Percentiles rank a stretch among this genome's conserved stretches.
phyloP scores from a whole-genome alignment of 2,797 vertebrate genomes.

The Halcyon smyrnensis region DNA sequence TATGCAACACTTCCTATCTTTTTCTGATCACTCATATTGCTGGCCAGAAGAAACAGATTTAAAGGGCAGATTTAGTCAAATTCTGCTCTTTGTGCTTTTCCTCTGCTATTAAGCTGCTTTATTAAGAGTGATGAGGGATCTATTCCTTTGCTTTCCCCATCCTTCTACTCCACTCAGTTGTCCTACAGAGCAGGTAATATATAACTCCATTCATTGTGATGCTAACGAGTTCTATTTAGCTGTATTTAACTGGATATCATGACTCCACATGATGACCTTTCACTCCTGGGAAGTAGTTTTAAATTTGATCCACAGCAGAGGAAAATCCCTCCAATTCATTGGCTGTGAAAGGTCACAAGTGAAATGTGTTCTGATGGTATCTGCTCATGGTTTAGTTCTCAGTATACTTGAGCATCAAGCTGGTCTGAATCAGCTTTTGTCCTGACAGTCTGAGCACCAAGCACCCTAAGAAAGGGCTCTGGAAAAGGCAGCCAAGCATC shows the following conservation, averaged over 20 bases:
- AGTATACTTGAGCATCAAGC: slow-evolving; percentile 78
- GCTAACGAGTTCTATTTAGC: slow-evolving; percentile 84
- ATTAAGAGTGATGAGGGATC: slow-evolving; percentile 69
- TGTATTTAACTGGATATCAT: slow-evolving; percentile 83
- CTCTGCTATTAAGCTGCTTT: slow-evolving; percentile 48
- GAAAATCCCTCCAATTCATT: slow-evolving; percentile 83
- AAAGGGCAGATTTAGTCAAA: slow-evolving; percentile 66
- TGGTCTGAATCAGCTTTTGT: slow-evolving; percentile 81
- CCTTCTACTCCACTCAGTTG: slow-evolving; percentile 34
- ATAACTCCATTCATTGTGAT: slow-evolving; percentile 82
- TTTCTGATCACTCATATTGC: slow-evolving; percentile 65
- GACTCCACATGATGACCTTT: slow-evolving; percentile 78
- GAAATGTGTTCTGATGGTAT: slow-evolving; percentile 86
- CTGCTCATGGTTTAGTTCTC: slow-evolving; percentile 79
- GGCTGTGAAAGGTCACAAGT: slow-evolving; percentile 85
- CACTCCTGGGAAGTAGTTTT: slow-evolving; percentile 83
- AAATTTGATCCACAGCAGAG: slow-evolving; percentile 82
- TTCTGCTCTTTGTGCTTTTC: slow-evolving; percentile 63
- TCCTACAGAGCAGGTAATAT: slow-evolving; percentile 80
- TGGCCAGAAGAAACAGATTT: slow-evolving; percentile 69
- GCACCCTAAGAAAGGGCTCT: slow-evolving; percentile 65
- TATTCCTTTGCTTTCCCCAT: slow-evolving; percentile 28
- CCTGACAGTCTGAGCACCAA: slow-evolving; percentile 66
- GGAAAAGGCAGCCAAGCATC: slow-evolving; percentile 53
- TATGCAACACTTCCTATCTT: slow-evolving; percentile 54